Evolutionary conservation across 64 coral and sea anemone species (phyloP).

Genomic region (Trachythela sp.): DNA sequence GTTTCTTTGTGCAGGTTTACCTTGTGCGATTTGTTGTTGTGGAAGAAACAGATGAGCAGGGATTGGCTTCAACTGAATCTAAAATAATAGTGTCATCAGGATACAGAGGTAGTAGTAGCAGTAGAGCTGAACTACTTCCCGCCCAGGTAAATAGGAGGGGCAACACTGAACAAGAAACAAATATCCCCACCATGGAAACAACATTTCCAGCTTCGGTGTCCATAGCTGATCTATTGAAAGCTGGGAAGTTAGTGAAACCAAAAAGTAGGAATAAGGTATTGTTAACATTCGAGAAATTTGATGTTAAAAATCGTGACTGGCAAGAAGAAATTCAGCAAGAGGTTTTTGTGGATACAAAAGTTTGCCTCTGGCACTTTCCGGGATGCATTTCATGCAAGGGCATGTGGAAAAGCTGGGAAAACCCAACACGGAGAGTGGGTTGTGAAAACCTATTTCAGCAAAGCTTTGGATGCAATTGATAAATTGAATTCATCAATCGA

Average conservation of each 20-base stretch:
- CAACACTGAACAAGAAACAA: background rate
- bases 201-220: slow-evolving; percentile 45
- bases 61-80: background rate
- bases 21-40: slow-evolving; percentile 54
- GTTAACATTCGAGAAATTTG: slow-evolving; percentile 41
- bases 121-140: background rate
- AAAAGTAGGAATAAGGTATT: slow-evolving; percentile 12
- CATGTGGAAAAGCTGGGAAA: background rate
- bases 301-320: slow-evolving; percentile 29
- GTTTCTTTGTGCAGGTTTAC: slow-evolving; percentile 38
- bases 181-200: slow-evolving; percentile 17
- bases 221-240: slow-evolving; percentile 24
- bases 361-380: slow-evolving; percentile 42
- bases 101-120: slow-evolving; percentile 4
- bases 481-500: slow-evolving; percentile 25
- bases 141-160: background rate
- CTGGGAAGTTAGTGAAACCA: slow-evolving; percentile 41
- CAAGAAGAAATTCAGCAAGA: background rate
- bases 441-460: slow-evolving; percentile 27
- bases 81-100: background rate
- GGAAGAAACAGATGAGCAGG: slow-evolving; percentile 24
- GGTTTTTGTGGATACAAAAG: slow-evolving; percentile 2
- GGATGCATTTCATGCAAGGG: slow-evolving; percentile 41
- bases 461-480: slow-evolving; percentile 26
- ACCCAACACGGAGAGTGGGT: slow-evolving; percentile 2